Evolutionary conservation across 2,113 vertebrate species (phyloP), one percentile per base, ranked within the genome.

Genomic region (Craseonycteris thonglongyai): DNA sequence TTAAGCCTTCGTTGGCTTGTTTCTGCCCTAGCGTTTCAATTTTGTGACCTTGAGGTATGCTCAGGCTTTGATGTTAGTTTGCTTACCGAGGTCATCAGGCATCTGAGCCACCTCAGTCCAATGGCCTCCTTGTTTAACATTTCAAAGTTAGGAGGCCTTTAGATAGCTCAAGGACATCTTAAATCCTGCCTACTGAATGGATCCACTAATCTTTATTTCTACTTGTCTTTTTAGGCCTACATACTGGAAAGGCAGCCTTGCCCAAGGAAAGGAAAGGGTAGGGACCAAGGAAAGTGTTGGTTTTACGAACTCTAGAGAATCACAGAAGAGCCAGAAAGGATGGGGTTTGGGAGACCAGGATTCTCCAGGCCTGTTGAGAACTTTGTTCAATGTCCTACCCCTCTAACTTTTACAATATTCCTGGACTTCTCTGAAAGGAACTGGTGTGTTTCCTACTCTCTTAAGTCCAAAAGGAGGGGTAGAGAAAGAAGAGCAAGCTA

Each of bases 191-290:
- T 54, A n/a, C 56, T 84, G 11, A 35, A 74, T 54, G 16, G n/a
- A 78, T 47, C 66, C 63, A 24, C 87, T 61, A 26, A 92, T 90
- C 51, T 89, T 94, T 71, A 54, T 76, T 45, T 91, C 95, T 75
- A 66, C 26, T 45, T 65, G 51, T 49, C 59, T 38, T 75, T 74
- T 61, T 33, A 66, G 22, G 30, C 68, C 78, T 90, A 42, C 87
- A 19, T 66, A 54, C 59, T 88, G 54, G 65, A 47, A 88, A 66
- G 24, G 42, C 79, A 71, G 24, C 28, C 54, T 81, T 83, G 74
- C 14, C 66, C 59, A 56, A 56, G 35, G 65, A 87, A 84, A 69
- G 33, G 82, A 26, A 63, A 59, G 26, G 51, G 33, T 16, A 24
- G 19, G 35, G 26, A 81, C 71, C 1, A 14, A 78, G 47, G 28